Evolutionary conservation across 2,797 vertebrate genomes (phyloP), one percentile per base, ranked within the genome.

Genomic region (Meriones psammophilus): DNA sequence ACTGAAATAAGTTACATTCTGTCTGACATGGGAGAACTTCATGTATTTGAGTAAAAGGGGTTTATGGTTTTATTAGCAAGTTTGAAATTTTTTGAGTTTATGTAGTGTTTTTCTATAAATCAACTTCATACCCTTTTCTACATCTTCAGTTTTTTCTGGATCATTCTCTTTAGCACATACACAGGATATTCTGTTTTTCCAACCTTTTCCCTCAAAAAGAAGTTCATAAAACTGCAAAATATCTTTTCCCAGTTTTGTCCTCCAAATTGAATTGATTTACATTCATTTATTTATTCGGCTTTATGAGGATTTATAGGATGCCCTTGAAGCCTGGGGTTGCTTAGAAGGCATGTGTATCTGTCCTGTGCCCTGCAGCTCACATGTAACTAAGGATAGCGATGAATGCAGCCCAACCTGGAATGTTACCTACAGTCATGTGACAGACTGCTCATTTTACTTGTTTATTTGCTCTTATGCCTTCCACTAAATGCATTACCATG

Each of bases 21-120:
- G 20, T 86, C 94, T 89, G 56, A 68, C 79, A 6, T 87, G 71
- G n/a, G 83, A 92, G 39, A 60, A 73, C 87, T 79, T 73, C 7
- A 71, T 76, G 81, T 87, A 93, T 92, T 89, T 93, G 90, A 89
- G 18, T 94, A 36, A 60, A 93, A 94, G 74, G 28, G n/a, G 13
- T 56, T 87, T 89, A 60, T 92, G 14, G 50, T 86, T 78, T 69
- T 58, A 58, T 88, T 81, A 69, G 71, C 46, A 93, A 80, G 42
- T 46, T 12, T 60, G 36, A 93, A 33, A 78, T 26, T 69, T 80
- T 89, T 87, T 87, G 68, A 96, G 22, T 80, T 76, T 85, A 39
- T 76, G 0, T 74, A 85, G 20, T 94, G 39, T 46, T 89, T 93
- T 95, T 84, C 28, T 87, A 12, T 87, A n/a, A 91, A 83, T 91